Evolutionary conservation across 1,140 invertebrate genomes (phyloP).

Genomic region (Amphibalanus amphitrite): DNA sequence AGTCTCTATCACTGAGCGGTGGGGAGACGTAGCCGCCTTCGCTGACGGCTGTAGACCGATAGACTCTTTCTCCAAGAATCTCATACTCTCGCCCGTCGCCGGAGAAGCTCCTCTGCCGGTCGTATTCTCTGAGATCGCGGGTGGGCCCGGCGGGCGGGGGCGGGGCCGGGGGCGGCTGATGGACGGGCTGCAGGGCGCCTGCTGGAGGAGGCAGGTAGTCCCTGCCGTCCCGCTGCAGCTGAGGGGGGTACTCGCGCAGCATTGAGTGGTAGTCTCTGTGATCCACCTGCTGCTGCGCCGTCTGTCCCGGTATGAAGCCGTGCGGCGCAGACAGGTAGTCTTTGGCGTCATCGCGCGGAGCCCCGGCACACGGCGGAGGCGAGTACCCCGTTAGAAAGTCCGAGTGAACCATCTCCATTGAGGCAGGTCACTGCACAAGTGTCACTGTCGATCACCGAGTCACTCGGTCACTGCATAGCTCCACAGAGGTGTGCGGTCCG

Average conservation of each 20-base stretch:
- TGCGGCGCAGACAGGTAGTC: background rate
- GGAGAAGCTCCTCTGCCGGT: background rate
- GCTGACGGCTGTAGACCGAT: background rate
- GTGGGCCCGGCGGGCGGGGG: no score
- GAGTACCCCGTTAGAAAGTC: background rate
- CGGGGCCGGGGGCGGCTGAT: no score
- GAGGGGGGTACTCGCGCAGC: background rate
- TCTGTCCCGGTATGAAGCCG: background rate
- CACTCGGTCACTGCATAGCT: background rate
- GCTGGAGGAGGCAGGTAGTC: background rate
- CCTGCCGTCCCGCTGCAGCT: background rate
- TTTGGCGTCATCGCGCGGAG: background rate
- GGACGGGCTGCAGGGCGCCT: no score
- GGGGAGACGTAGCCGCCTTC: background rate
- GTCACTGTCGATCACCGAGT: no score
- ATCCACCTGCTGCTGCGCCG: background rate
- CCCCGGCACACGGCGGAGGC: background rate
- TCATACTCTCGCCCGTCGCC: background rate
- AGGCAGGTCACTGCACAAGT: background rate
- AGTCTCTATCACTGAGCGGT: background rate
- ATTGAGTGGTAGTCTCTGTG: background rate
- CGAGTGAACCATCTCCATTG: background rate
- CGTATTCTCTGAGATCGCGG: background rate
- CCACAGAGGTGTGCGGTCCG: background rate
- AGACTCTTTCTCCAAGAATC: background rate